Base-by-base conservation (phyloP, 2,888 invertebrate genomes). In the Spodoptera littoralis region DNA sequence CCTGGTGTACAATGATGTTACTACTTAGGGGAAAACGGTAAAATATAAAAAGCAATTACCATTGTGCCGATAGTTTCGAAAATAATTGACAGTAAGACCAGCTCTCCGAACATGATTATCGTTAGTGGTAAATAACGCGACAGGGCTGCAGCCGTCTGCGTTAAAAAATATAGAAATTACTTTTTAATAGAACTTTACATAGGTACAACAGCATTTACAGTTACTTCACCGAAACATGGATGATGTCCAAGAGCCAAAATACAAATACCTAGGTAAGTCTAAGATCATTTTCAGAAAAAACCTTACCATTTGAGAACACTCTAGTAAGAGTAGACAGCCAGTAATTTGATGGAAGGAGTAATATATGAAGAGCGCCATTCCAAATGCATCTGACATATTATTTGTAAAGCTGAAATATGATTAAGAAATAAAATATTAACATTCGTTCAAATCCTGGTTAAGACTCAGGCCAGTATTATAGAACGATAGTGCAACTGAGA, bases 241-340 rank as follows among this genome's bases (percentile, higher is more conserved):
- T 18, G 18, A 18, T 18, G 18, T 18, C 18, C 18, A 6, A 36
- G 8, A 5, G 9, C 6, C 8, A 36, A 36, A 36, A 6, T 36
- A 36, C 36, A 36, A 36, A 36, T 36, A 4, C 30, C 8, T 6
- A 36, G 5, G 6, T 30, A 30, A 6, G 30, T 36, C 30, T 36
- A 36, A 36, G 30, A 6, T 36, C 9, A 36, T 9, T 36, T 8
- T 36, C 36, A 36, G 2, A 9, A 36, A 6, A 50, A 46, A 3
- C 54, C 84, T 70, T 56, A 85, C 85, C 85, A 82, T 51, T 30
- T 77, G 73, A 5, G 83, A 81, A 63, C 82, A 84, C 59, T 83
- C 81, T 12, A 86, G 66, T 9, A 86, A 65, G 30, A 85, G 30
- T 12, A 86, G 54, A 60, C 85, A 86, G 0, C 79, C 77, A 43